Base-by-base conservation (phyloP, 2,797 vertebrate genomes). In the Characodon lateralis region DNA sequence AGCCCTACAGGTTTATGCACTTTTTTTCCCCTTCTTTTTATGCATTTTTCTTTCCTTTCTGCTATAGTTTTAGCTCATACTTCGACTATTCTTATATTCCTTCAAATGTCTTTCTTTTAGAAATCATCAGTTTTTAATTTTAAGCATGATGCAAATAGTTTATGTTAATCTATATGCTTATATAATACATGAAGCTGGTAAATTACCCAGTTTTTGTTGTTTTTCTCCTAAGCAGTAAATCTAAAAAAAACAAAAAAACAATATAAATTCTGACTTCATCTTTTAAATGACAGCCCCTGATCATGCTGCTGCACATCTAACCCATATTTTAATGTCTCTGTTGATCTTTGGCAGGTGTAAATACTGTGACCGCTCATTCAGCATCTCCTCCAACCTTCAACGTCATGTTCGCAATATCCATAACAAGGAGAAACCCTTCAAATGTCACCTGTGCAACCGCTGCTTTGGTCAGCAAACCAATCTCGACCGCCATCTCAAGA, bases 391-490 rank as follows among this genome's bases (percentile, higher is more conserved):
- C 72, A 99, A 99, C 95, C 96, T 99, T 89, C 98, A 99, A 93
- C 96, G 98, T 71, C 98, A 99, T 53, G 98, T 99, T 83, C 97
- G 98, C 71, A 99, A 99, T 94, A 99, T 99, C 94, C 98, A 99
- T 92, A 99, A 99, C 92, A 99, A 99, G 94, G 98, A 99, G 93
- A 99, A 99, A 77, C 98, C 98, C 28, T 99, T 99, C 91, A 99
- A 99, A 91, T 99, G 98, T 94, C 98, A 99, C 94, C 95, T 99
- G 89, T 99, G 98, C 94, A 98, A 99, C 92, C 96, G 98, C 94
- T 99, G 98, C 95, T 99, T 99, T 71, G 98, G 98, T 84, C 98
- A 99, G 93, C 98, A 99, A 95, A 99, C 98, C 93, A 99, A 99
- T 94, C 96, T 99, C 82, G 98, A 99, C 95, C 97, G 98, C 83